Base-by-base conservation (phyloP, 1,140 invertebrate genomes). In the Scaptomyza montana region DNA sequence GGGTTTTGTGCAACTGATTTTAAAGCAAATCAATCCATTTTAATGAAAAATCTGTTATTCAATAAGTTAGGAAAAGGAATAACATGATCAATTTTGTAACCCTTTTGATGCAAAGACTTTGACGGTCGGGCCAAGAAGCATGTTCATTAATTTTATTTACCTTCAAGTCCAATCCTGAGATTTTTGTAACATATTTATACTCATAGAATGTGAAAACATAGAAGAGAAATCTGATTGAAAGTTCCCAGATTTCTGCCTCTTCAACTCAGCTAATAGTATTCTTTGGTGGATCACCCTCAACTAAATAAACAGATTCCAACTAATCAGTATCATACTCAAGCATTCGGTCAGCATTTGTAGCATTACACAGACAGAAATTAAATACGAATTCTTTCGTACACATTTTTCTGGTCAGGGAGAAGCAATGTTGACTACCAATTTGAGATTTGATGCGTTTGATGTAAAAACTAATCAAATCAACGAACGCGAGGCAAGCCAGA, bases 381-480 rank as follows among this genome's bases (percentile, higher is more conserved):
- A 12, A 25, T 28, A 55, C 53, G 6, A 39, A n/a, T 39, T 16
- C 5, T 13, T 6, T 3, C 5, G 21, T 10, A n/a, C 3, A 2
- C 19, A 21, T 47, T 47, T 49, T 7, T 10, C 1, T 25, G 12
- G 12, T 3, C 30, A 6, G 30, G 30, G 33, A 9, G 33, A 36
- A 33, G 30, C 30, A 33, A 8, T 41, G 54, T 13, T 13, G 50
- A 45, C 21, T 49, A 13, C 13, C 33, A 57, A 66, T 72, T 65
- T 54, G 64, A 70, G 50, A 63, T 63, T 61, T 69, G 56, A 30
- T 67, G 36, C 41, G 53, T 72, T 60, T 72, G 63, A 72, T 68
- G 64, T 68, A 68, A 68, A 59, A 76, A 76, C 74, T 76, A 76
- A 76, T 76, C 74, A 76, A 76, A 76, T 73, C 57, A 73, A 56